phyloP scores from a whole-genome alignment of 2,113 vertebrate genomes.

The Glareola pratincola region DNA sequence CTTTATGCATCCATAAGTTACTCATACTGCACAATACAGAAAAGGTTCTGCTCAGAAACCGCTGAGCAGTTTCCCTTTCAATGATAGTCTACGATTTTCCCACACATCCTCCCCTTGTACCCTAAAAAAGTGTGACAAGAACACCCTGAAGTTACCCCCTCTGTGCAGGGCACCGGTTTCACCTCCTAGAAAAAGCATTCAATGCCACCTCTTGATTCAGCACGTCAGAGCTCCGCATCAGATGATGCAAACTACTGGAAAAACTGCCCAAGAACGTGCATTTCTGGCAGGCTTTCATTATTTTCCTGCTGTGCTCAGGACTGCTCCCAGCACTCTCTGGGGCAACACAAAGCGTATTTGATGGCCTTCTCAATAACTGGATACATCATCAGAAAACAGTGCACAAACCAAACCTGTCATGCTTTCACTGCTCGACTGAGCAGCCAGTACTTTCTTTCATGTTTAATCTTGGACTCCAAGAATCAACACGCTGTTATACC shows the following conservation, averaged over 20 bases:
- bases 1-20: rapidly evolving
- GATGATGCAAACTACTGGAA: background rate
- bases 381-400: background rate
- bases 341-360: background rate
- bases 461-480: background rate
- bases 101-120: background rate
- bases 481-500: background rate
- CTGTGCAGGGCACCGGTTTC: background rate
- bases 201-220: rapidly evolving
- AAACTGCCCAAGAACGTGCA: background rate
- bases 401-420: background rate
- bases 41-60: background rate
- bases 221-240: background rate
- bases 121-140: background rate
- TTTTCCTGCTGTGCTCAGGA: background rate
- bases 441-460: background rate
- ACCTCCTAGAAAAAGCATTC: background rate
- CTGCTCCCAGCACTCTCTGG: background rate
- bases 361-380: background rate
- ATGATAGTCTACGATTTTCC: background rate
- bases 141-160: background rate
- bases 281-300: background rate
- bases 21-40: background rate
- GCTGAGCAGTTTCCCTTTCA: background rate
- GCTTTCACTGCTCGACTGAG: background rate